These are phyloP conservation scores for Diplolepis rosae DNA, from an alignment of 2,888 invertebrate species.

Conservation along the genomic window DNA sequence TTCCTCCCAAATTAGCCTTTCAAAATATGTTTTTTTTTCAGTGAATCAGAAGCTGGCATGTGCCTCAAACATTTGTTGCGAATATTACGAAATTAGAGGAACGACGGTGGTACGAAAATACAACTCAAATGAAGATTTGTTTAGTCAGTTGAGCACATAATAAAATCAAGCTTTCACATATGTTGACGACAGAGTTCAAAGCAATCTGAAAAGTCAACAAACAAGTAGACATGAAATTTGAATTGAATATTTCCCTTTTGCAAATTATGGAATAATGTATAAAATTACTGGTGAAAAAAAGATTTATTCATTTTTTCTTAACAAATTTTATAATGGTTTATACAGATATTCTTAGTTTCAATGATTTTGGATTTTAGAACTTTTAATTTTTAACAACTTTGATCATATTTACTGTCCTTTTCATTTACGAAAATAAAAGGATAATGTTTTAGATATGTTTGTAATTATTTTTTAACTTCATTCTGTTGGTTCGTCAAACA, in stretches of 20 bases:
- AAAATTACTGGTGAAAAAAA: background rate
- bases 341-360: too few species aligned
- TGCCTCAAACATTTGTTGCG: background rate
- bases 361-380: too few species aligned
- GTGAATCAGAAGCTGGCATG: background rate
- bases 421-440: too few species aligned
- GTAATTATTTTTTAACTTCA: too few species aligned
- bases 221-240: conserved; percentile 1
- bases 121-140: conserved; percentile 2
- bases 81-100: background rate
- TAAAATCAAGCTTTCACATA: conserved; percentile 23
- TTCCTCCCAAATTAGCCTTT: background rate
- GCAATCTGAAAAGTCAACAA: background rate
- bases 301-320: background rate
- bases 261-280: background rate
- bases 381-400: too few species aligned
- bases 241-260: conserved; percentile 4
- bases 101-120: background rate
- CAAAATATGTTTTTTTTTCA: background rate
- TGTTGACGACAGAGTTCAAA: conserved; percentile 6
- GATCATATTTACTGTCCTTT: too few species aligned
- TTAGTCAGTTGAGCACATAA: conserved; percentile 13
- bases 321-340: too few species aligned
- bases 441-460: too few species aligned
- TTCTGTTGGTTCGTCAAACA: too few species aligned